Conservation (phyloP, 2,113 vertebrate genomes). For the Solea senegalensis region DNA sequence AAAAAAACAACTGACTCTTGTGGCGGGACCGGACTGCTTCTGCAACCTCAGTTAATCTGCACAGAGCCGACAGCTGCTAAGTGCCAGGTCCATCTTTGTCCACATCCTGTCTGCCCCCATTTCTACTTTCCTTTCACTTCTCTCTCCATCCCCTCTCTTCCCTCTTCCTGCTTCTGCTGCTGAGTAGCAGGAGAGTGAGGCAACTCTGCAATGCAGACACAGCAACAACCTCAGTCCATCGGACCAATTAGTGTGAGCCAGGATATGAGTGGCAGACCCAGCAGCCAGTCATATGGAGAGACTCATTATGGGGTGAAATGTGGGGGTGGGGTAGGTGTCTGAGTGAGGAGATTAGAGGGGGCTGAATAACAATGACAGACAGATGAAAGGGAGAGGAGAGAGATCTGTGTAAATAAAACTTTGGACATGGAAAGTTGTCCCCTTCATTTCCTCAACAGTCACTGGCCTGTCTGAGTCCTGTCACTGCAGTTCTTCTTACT, state of each 20-base stretch:
- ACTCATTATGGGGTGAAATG: conserved; percentile 39
- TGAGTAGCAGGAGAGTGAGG: conserved; percentile 50
- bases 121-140: conserved; percentile 12
- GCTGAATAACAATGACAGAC: conserved; percentile 61
- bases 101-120: conserved; percentile 36
- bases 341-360: conserved; percentile 42
- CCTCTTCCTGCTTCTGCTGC: conserved; percentile 37
- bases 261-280: conserved; percentile 71
- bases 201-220: conserved; percentile 81
- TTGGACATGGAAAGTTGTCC: conserved; percentile 33
- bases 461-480: conserved; percentile 89
- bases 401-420: conserved; percentile 46
- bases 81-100: conserved; percentile 52
- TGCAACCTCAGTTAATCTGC: conserved; percentile 54
- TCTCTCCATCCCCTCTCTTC: conserved; percentile 26
- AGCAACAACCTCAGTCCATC: conserved; percentile 75
- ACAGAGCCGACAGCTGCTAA: conserved; percentile 38
- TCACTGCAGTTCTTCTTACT: conserved; percentile 87
- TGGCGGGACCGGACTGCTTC: conserved; percentile 25
- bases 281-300: conserved; percentile 66
- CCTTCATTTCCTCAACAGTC: conserved; percentile 60
- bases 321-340: conserved; percentile 18
- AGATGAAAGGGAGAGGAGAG: conserved; percentile 43
- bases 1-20: conserved; percentile 30
- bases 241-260: conserved; percentile 74